Evolutionary conservation across 2,888 invertebrate species (phyloP), one percentile per base, ranked within the genome.

Genomic region (Sepiola atlantica): DNA sequence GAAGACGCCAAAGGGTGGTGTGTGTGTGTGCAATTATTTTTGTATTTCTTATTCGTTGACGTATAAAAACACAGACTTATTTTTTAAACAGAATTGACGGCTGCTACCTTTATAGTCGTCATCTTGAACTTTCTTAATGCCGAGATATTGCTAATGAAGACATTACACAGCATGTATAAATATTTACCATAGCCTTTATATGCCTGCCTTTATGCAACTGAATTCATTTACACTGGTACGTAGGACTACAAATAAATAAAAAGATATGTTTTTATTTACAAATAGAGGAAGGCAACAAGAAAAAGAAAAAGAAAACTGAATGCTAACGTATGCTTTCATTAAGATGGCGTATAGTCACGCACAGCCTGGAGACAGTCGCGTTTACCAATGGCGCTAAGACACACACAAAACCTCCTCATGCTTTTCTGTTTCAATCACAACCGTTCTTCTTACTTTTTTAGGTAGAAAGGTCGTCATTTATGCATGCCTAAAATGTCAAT

Each of bases 401-500:
- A 77, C n/a, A 77, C n/a, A 77, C n/a, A n/a, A 77, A 77, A n/a
- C 77, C 1, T n/a, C 14, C 16, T n/a, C 14, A 28, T 77, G n/a
- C 77, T 77, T n/a, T n/a, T 77, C 77, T 32, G n/a, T 32, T 77
- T n/a, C 77, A 18, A 77, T 77, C 77, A 16, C 77, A 77, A 32
- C 77, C 77, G 32, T n/a, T 18, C 77, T 77, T 45, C 45, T 45
- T 45, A 4, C 8, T 45, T 45, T 45, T 77, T 77, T n/a, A 16
- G n/a, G 77, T 16, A n/a, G n/a, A 77, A 77, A 77, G 77, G 77
- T 77, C 77, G n/a, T 77, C 77, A 77, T 32, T 77, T 77, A 77
- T 77, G n/a, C 77, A 77, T 77, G n/a, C n/a, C n/a, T n/a, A 77
- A 77, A 77, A 77, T 77, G 77, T 77, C 77, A 77, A 77, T n/a